These are phyloP conservation scores for Aphaenogaster rudis DNA, from an alignment of 1,140 invertebrate species.

Conservation along the genomic window DNA sequence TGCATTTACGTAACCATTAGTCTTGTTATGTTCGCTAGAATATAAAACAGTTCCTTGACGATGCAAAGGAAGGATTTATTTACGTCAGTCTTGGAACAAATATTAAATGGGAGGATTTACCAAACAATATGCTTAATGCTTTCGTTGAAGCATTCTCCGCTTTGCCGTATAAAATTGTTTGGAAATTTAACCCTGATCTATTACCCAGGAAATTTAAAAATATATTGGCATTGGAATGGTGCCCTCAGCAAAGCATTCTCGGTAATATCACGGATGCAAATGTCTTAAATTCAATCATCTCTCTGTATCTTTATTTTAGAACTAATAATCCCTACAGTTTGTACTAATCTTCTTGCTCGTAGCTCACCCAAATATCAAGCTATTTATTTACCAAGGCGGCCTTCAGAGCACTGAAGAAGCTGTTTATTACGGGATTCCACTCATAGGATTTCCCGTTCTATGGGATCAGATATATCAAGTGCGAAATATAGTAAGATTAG, in stretches of 20 bases:
- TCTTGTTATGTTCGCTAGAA: constrained; percentile 77
- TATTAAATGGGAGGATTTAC: constrained; percentile 80
- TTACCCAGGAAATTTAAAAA: constrained; percentile 70
- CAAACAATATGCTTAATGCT: constrained; percentile 59
- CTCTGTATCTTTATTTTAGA: not conserved
- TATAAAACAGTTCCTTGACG: constrained; percentile 84
- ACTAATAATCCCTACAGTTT: not conserved
- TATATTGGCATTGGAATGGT: constrained; percentile 82
- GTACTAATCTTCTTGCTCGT: not conserved
- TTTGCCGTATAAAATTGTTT: constrained; percentile 77
- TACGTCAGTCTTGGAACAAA: constrained; percentile 88
- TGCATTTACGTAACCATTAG: constrained; percentile 7
- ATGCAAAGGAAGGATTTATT: constrained; percentile 87
- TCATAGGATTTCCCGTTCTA: constrained; percentile 84
- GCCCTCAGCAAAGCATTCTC: constrained; percentile 82
- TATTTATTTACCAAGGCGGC: constrained; percentile 88
- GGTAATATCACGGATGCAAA: constrained; percentile 64
- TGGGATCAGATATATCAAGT: constrained; percentile 76
- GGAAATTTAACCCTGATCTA: constrained; percentile 73
- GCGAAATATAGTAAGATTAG: constrained; percentile 60
- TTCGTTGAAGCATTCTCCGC: constrained; percentile 87
- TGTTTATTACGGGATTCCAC: constrained; percentile 83
- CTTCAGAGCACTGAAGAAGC: constrained; percentile 86
- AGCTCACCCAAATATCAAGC: constrained; percentile 84
- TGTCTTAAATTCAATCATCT: not conserved